Conservation (phyloP, 2,113 vertebrate species). For the Ammodytes marinus region DNA sequence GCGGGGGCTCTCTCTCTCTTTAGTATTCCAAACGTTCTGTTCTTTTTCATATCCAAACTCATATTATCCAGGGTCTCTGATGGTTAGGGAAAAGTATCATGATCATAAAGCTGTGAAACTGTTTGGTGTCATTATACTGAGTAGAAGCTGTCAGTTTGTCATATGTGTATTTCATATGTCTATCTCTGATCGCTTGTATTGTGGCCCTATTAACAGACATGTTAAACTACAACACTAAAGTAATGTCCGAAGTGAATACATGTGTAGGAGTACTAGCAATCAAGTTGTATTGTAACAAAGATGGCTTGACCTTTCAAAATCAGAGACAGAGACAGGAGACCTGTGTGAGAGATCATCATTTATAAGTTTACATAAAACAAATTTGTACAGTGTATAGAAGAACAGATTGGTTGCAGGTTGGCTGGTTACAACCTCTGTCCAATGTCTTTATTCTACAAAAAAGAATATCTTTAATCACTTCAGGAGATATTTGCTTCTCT, state of each 20-base stretch:
- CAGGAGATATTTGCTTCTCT: background rate
- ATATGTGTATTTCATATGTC: background rate
- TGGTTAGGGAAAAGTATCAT: conserved; percentile 13
- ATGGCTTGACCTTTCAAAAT: background rate
- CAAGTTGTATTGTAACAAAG: background rate
- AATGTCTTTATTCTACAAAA: conserved; percentile 10
- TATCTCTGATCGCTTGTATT: conserved; percentile 8
- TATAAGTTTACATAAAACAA: conserved; percentile 5
- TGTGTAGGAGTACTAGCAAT: background rate
- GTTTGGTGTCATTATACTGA: background rate
- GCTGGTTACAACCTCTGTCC: conserved; percentile 77
- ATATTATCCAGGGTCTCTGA: background rate
- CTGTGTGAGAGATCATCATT: background rate
- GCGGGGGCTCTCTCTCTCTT: too few relatives aligned
- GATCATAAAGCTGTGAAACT: conserved; percentile 61
- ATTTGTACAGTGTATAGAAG: conserved; percentile 18
- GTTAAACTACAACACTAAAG: conserved; percentile 51
- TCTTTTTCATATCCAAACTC: conserved; percentile 5
- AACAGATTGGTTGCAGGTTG: conserved; percentile 61
- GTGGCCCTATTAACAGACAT: background rate
- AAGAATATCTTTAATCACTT: conserved; percentile 10
- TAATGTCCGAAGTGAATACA: background rate
- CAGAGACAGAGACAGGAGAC: too few relatives aligned
- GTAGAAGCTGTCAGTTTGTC: background rate
- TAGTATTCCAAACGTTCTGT: background rate